A percentile compares a stretch with the other conserved stretches of the same genome.
phyloP scores from a whole-genome alignment of 23 tunicate genomes.

The Botrylloides violaceus region DNA sequence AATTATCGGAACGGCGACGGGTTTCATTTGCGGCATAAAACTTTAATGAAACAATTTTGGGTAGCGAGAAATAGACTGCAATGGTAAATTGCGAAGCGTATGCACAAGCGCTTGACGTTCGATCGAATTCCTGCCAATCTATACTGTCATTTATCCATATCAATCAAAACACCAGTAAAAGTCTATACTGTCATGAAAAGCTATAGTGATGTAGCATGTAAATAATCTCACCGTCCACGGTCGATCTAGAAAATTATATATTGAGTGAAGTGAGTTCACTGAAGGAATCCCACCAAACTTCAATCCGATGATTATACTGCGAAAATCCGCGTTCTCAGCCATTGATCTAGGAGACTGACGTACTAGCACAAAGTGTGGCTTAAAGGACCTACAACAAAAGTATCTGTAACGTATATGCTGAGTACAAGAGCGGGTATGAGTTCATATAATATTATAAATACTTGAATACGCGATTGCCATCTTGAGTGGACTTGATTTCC shows the following conservation, averaged over 20 bases:
- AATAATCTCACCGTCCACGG: conserved; percentile 98
- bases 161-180: too few species aligned
- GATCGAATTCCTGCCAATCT: too few species aligned
- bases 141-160: too few species aligned
- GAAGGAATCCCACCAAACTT: conserved; percentile 93
- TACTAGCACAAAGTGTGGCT: conserved; percentile 84
- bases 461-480: conserved; percentile 62
- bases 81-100: too few species aligned
- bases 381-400: conserved; percentile 55
- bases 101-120: too few species aligned
- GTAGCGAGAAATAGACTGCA: too few species aligned
- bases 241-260: conserved; percentile 84
- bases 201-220: too few species aligned
- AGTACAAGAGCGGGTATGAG: too few species aligned
- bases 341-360: conserved; percentile 79
- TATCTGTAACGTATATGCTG: neutral
- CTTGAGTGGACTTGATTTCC: conserved; percentile 57
- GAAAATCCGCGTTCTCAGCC: conserved; percentile 63
- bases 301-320: conserved; percentile 67
- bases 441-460: conserved; percentile 12
- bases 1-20: too few species aligned
- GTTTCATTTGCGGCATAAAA: too few species aligned
- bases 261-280: conserved; percentile 89
- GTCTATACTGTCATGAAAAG: too few species aligned
- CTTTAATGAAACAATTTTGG: too few species aligned